Percentiles rank a stretch among this genome's conserved stretches.
Conservation (phyloP, 2,888 invertebrate genomes). For the Nipponacmea schrenckii region DNA sequence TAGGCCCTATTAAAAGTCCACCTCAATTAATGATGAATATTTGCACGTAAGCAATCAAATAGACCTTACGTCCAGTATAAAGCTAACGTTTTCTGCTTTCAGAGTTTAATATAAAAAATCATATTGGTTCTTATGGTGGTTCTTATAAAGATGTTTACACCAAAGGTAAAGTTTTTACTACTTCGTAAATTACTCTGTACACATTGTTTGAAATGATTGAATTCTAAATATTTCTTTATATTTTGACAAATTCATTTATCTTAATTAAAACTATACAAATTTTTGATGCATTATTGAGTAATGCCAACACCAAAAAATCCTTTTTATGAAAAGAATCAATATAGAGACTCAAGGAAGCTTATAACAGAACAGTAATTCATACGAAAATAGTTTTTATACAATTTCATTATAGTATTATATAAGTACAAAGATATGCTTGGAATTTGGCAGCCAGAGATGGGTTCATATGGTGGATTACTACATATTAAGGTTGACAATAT, state of each 20-base stretch:
- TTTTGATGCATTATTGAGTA: no score
- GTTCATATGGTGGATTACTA: conserved; percentile 44
- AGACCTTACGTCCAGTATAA: no score
- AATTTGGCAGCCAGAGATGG: conserved; percentile 42
- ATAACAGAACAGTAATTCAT: background rate
- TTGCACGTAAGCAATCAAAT: no score
- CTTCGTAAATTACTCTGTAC: no score
- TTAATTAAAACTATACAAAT: no score
- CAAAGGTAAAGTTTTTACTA: conserved; percentile 28
- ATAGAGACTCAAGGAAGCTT: conserved; percentile 18
- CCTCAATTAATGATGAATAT: no score
- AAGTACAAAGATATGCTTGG: conserved; percentile 40
- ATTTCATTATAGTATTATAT: conserved; percentile 37
- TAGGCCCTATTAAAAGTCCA: background rate
- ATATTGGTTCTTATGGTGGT: conserved; percentile 21
- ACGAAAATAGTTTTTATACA: no score
- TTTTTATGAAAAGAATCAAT: conserved; percentile 17
- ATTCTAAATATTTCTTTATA: no score
- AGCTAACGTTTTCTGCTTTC: conserved; percentile 10
- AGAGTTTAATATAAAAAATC: conserved; percentile 29
- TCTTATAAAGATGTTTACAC: conserved; percentile 33
- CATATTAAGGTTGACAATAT: conserved; percentile 37
- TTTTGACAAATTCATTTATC: no score
- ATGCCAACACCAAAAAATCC: conserved; percentile 5
- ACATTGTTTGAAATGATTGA: no score